These are phyloP conservation scores for Blastobasis lacticolella DNA, from an alignment of 2,888 invertebrate genomes.

Conservation along the genomic window DNA sequence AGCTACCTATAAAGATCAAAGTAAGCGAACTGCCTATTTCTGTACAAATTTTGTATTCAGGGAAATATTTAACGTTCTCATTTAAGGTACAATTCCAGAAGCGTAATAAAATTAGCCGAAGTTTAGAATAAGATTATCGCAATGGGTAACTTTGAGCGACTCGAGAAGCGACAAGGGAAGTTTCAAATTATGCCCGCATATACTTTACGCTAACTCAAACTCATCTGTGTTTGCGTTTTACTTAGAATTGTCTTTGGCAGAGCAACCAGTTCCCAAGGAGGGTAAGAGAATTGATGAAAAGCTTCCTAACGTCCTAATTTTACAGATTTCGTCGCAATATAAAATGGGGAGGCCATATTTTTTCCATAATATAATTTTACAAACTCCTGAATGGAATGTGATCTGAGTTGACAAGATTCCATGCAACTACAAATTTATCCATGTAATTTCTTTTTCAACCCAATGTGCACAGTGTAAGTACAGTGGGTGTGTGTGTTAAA, in stretches of 20 bases:
- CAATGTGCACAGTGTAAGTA: too few relatives aligned
- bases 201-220: constrained; percentile 8
- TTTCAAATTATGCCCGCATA: constrained; percentile 14
- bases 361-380: too few relatives aligned
- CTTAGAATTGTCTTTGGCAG: neutral
- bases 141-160: constrained; percentile 5
- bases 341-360: too few relatives aligned
- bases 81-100: constrained; percentile 5
- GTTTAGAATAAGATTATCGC: constrained; percentile 12
- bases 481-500: too few relatives aligned
- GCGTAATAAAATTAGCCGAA: constrained; percentile 11
- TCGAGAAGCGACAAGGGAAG: constrained; percentile 5
- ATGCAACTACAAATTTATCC: too few relatives aligned
- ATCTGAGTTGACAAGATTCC: too few relatives aligned
- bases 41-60: constrained; percentile 5
- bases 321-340: too few relatives aligned
- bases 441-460: too few relatives aligned
- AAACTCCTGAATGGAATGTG: too few relatives aligned
- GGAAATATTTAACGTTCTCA: constrained; percentile 3
- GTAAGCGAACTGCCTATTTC: neutral
- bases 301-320: too few relatives aligned
- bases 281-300: too few relatives aligned
- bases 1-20: too few relatives aligned
- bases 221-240: neutral
- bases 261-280: neutral